Base-by-base conservation (phyloP, 1,140 invertebrate genomes). In the Lineus longissimus region DNA sequence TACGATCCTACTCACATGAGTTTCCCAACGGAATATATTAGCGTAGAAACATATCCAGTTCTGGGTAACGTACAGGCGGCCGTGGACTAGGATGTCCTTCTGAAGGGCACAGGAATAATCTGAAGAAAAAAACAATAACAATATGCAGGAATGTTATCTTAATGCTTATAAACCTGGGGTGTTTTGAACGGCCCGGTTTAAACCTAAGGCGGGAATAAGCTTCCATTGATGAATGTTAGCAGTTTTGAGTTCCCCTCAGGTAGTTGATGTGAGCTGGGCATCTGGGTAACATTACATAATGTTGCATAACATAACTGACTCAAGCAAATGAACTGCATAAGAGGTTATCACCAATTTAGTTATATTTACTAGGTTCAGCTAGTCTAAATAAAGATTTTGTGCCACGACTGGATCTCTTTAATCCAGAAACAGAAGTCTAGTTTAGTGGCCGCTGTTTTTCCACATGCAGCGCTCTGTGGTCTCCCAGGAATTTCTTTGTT, bases 21-120 rank as follows among this genome's bases (percentile, higher is more conserved):
- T 95, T 82, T 96, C 93, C 93, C 93, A 96, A 72, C 90, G 87
- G 76, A 96, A 95, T 70, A 96, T 95, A 80, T 94, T 96, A 29
- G 94, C 93, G 84, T 96, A 92, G 84, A 97, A 97, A 81, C 93
- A 95, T 55, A 96, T 85, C 85, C 91, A 94, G 80, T 93, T 93
- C 84, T 94, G 92, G 15, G 93, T 93, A 15, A 95, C 89, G 81
- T 95, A 97, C 66, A 97, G 84, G 25, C 94, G 86, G 2, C 94
- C 94, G 77, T 97, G 94, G 7, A 92, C 90, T 62, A 96, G 82
- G 74, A 97, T 95, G 76, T 96, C 94, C 74, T 92, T 90, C 80
- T 96, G 93, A 29, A 96, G 82, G n/a, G 94, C 94, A 84, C 94
- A 97, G 13, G 94, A 95, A 83, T 97, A 96, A 86, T 96, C 93